Percentiles rank a stretch among this genome's conserved stretches.
Conservation (phyloP, 2,113 vertebrate genomes). For the Dunckerocampus dactyliophorus region DNA sequence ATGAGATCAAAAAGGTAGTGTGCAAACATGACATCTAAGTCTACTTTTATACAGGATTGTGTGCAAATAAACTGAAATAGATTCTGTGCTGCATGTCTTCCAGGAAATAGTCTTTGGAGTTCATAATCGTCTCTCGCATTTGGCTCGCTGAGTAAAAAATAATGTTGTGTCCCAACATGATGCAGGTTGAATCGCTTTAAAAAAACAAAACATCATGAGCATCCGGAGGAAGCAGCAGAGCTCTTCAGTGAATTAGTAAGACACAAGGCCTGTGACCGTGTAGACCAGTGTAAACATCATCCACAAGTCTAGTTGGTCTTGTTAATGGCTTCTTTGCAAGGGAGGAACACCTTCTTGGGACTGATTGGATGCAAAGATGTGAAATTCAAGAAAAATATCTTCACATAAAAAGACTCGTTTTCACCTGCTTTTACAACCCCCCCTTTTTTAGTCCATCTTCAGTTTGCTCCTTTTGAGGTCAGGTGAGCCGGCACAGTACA, state of each 20-base stretch:
- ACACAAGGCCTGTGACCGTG: slow-evolving; percentile 11
- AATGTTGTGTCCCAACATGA: slow-evolving; percentile 36
- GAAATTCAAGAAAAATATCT: slow-evolving; percentile 8
- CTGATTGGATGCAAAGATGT: slow-evolving; percentile 22
- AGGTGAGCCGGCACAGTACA: slow-evolving; percentile 7
- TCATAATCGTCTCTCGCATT: slow-evolving; percentile 50
- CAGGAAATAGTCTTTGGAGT: slow-evolving; percentile 62
- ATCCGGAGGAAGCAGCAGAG: slow-evolving; percentile 32
- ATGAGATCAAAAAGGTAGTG: background rate
- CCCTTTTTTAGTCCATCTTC: slow-evolving; percentile 40
- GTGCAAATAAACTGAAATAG: slow-evolving; percentile 57
- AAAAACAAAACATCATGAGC: slow-evolving; percentile 19
- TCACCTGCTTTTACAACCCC: slow-evolving; percentile 13
- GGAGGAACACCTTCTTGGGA: slow-evolving; percentile 10
- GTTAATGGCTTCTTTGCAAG: slow-evolving; percentile 28
- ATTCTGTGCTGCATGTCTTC: slow-evolving; percentile 21
- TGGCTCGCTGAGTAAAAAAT: slow-evolving; percentile 62
- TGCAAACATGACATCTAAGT: slow-evolving; percentile 34
- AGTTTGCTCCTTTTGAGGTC: slow-evolving; percentile 25
- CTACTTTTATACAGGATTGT: slow-evolving; percentile 27
- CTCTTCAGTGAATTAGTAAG: slow-evolving; percentile 17
- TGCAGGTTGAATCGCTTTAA: slow-evolving; percentile 11
- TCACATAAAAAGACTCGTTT: slow-evolving; percentile 14
- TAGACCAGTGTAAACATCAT: slow-evolving; percentile 47
- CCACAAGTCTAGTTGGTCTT: background rate